Base-by-base conservation (phyloP, 1,140 invertebrate genomes). In the Micrasema longulum region DNA sequence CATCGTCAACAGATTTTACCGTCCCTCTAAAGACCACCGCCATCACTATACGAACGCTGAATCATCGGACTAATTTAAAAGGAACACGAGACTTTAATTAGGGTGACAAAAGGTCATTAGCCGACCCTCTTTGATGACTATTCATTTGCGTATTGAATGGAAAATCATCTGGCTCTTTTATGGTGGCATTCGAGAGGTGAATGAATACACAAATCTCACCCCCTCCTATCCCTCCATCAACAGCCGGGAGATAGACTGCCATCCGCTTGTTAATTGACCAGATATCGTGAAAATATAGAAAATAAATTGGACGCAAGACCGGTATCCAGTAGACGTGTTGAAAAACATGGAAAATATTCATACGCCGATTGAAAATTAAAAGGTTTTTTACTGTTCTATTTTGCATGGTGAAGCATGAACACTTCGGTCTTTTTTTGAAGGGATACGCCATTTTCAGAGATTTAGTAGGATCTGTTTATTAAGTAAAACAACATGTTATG, bases 51-150 rank as follows among this genome's bases (percentile, higher is more conserved):
- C 26, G n/a, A 31, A 4, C 26, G 73, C 69, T 72, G 73, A 75
- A 60, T 75, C 73, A 75, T 62, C 18, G 23, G 48, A 62, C 45
- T 43, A 72, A 75, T 75, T 75, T 72, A 50, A 41, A 55, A 18
- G 41, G 31, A 66, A 72, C 70, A 69, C 45, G 69, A 67, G 57
- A 75, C 73, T 71, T 72, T 72, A 75, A 75, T 75, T 75, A 75
- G 72, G 73, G 73, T 69, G 73, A 75, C 73, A 75, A 75, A 74
- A 75, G 73, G 70, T 75, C 73, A 75, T 75, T 75, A 75, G 69
- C 66, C 55, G 50, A 69, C 73, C 73, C 73, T 75, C 73, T 71
- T 75, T 69, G 70, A 72, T 72, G 73, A 75, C 73, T 75, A 72
- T 75, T 75, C 73, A 72, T 75, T 72, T 65, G 69, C 48, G 47